Percentiles rank a stretch among this genome's conserved stretches.
phyloP scores from a whole-genome alignment of 2,888 invertebrate species.

The Ectropis crepuscularia region DNA sequence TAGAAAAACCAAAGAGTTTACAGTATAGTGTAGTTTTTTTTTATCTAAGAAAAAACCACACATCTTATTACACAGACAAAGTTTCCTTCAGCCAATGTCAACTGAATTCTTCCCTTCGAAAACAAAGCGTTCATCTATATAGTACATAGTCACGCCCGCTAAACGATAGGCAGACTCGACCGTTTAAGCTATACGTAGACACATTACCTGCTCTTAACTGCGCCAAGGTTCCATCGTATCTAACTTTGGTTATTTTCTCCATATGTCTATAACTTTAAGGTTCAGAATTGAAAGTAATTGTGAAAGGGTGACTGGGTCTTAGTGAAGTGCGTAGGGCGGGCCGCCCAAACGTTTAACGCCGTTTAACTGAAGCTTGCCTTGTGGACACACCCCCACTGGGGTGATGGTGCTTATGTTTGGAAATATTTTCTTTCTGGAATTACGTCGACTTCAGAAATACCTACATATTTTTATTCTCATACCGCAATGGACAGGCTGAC shows the following conservation, averaged over 20 bases:
- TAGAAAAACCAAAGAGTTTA: too few relatives aligned
- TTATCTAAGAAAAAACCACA: too few relatives aligned
- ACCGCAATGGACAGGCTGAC: too few relatives aligned
- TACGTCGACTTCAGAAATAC: constrained; percentile 1
- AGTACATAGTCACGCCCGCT: constrained; percentile 67
- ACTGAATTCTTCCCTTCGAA: neutral
- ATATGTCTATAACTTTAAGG: constrained; percentile 49
- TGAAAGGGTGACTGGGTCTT: constrained; percentile 54
- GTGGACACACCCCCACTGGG: constrained; percentile 80
- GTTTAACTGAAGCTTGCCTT: constrained; percentile 74
- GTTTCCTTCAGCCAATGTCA: neutral
- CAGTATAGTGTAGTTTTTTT: too few relatives aligned
- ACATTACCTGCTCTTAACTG: constrained; percentile 58
- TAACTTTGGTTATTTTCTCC: constrained; percentile 37
- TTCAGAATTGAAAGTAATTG: constrained; percentile 43
- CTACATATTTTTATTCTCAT: neutral
- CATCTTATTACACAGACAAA: too few relatives aligned
- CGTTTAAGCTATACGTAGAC: constrained; percentile 75
- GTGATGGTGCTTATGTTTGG: constrained; percentile 43
- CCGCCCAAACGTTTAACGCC: constrained; percentile 84
- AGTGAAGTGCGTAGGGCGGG: constrained; percentile 77
- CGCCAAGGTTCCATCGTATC: constrained; percentile 60
- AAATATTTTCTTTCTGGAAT: constrained; percentile 24
- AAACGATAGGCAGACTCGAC: constrained; percentile 60
- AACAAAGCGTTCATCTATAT: constrained; percentile 37